Evolutionary conservation across 1,140 invertebrate species (phyloP).

Genomic region (Drepana arcuata): DNA sequence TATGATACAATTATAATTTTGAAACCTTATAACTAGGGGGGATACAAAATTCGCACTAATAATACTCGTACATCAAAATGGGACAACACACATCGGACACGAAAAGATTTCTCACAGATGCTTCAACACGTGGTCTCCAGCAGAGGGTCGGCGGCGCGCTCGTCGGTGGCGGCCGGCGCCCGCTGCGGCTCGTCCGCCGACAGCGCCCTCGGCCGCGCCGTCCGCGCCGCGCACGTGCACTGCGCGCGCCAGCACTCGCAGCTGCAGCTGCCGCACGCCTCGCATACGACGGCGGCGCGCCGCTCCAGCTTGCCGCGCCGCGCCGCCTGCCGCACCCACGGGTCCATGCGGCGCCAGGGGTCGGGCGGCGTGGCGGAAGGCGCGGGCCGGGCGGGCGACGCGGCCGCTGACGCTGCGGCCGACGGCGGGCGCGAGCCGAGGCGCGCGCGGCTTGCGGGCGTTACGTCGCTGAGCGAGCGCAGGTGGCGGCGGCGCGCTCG

Average conservation of each 20-base stretch:
- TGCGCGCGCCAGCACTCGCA: constrained; percentile 17
- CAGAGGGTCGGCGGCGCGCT: constrained; percentile 34
- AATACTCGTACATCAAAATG: constrained; percentile 52
- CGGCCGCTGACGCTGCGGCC: constrained; percentile 21
- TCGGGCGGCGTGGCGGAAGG: constrained; percentile 8
- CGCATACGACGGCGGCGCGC: constrained; percentile 31
- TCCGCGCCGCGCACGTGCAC: constrained; percentile 37
- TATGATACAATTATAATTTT: constrained; percentile 61
- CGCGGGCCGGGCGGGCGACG: constrained; percentile 18
- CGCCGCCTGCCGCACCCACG: constrained; percentile 35
- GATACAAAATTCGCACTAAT: constrained; percentile 64
- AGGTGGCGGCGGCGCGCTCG: constrained; percentile 51
- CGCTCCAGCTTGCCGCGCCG: constrained; percentile 35
- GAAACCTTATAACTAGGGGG: constrained; percentile 55
- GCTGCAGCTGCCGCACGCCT: constrained; percentile 25
- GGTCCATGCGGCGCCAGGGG: constrained; percentile 29
- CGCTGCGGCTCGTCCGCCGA: constrained; percentile 21
- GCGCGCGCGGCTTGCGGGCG: constrained; percentile 43
- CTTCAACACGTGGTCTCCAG: constrained; percentile 53
- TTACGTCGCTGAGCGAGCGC: constrained; percentile 63
- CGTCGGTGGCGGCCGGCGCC: constrained; percentile 24
- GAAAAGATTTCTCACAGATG: constrained; percentile 4
- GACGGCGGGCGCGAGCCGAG: constrained; percentile 46
- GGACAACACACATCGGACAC: constrained; percentile 25
- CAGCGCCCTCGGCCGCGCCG: constrained; percentile 24